A percentile compares a stretch with the other conserved stretches of the same genome.
Conservation (phyloP, 2,888 invertebrate genomes). For the Watsonalla cultraria region DNA sequence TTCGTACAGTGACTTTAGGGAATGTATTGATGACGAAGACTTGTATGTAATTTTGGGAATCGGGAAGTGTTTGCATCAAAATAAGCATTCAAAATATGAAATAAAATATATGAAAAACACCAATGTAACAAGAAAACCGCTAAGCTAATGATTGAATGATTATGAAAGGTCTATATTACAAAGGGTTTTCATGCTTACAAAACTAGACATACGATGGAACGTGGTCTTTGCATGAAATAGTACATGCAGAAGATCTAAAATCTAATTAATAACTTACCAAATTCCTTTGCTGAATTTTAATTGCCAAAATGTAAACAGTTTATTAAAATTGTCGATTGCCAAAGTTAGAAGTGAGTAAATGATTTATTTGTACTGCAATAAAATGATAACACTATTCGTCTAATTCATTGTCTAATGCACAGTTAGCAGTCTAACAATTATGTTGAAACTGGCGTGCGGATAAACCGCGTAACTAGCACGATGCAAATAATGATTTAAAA, state of each 20-base stretch:
- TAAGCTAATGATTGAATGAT: not conserved
- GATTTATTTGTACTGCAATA: no score
- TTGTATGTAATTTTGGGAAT: no score
- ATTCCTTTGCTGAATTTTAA: slow-evolving; percentile 23
- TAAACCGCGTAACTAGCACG: slow-evolving; percentile 31
- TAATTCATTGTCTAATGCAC: slow-evolving; percentile 7
- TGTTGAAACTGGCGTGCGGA: slow-evolving; percentile 39
- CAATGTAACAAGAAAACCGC: not conserved
- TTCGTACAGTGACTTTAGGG: no score
- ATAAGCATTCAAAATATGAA: not conserved
- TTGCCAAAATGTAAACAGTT: slow-evolving; percentile 1
- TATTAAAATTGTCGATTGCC: not conserved
- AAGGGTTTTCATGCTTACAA: slow-evolving; percentile 13
- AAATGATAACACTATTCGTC: not conserved
- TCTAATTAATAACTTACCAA: slow-evolving; percentile 38
- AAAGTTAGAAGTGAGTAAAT: no score
- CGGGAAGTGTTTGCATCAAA: not conserved
- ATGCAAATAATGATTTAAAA: slow-evolving; percentile 44
- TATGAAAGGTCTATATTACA: not conserved
- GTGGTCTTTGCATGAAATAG: slow-evolving; percentile 35
- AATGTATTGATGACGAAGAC: no score
- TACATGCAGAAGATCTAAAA: slow-evolving; percentile 43
- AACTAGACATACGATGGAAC: slow-evolving; percentile 18
- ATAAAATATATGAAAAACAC: not conserved
- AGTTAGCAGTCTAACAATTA: slow-evolving; percentile 6